These are phyloP conservation scores for Heteropelma amictum DNA, from an alignment of 2,888 invertebrate genomes.

Conservation along the genomic window DNA sequence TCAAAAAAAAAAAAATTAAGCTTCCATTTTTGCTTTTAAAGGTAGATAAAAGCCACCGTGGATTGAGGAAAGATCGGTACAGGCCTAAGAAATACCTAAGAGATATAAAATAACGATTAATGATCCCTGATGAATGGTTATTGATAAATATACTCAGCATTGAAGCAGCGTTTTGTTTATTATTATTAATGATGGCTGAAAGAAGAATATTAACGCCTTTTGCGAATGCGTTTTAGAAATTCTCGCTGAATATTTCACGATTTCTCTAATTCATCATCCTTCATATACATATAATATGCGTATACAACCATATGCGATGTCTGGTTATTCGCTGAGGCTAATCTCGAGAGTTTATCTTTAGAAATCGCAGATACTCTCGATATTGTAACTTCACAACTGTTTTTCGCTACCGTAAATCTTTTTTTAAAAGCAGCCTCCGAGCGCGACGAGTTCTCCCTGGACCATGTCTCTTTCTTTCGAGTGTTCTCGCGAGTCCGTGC, in stretches of 20 bases:
- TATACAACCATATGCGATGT: background rate
- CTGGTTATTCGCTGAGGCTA: background rate
- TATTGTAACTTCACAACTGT: background rate
- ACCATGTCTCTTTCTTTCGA: conserved; percentile 8
- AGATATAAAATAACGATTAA: no score
- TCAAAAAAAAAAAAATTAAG: no score
- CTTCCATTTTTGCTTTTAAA: no score
- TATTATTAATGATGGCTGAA: no score
- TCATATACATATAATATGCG: background rate
- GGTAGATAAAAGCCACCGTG: no score
- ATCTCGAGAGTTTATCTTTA: conserved; percentile 27
- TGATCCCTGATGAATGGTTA: no score
- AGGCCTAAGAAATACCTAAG: no score
- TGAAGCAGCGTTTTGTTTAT: no score
- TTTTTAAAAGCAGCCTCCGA: background rate
- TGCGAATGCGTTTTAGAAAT: background rate
- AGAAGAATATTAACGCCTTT: background rate
- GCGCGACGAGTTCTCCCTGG: conserved; percentile 24
- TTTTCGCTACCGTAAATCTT: conserved; percentile 14
- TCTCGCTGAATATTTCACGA: conserved; percentile 15
- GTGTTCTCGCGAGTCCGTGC: conserved; percentile 27
- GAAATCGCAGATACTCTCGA: conserved; percentile 24
- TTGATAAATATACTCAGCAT: no score
- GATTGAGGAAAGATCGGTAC: no score
- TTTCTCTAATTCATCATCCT: conserved; percentile 23